A percentile compares a stretch with the other conserved stretches of the same genome.
Conservation (phyloP, 2,888 invertebrate species). For the Phaonia tiefii region DNA sequence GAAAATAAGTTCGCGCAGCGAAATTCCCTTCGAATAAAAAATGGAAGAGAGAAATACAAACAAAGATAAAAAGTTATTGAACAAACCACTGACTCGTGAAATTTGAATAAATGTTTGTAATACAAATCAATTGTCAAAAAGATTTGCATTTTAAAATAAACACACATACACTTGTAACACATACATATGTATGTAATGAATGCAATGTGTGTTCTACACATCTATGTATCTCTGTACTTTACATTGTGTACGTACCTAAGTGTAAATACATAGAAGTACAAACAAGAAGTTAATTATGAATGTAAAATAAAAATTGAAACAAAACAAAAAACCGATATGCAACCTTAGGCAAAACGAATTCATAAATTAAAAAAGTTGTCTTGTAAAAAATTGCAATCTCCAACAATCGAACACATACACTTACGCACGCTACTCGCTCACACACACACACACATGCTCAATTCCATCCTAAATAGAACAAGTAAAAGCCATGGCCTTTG, state of each 20-base stretch:
- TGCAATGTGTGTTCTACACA: background rate
- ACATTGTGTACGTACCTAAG: background rate
- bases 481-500: too few species aligned
- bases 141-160: slow-evolving; percentile 51
- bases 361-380: slow-evolving; percentile 17
- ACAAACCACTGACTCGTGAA: slow-evolving; percentile 3
- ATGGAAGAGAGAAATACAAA: background rate
- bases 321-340: background rate
- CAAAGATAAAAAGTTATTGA: background rate
- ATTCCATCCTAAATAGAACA: background rate
- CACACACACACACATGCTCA: background rate
- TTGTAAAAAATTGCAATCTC: background rate
- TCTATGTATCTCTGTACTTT: background rate
- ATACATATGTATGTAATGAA: background rate
- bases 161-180: slow-evolving; percentile 37
- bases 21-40: too few species aligned
- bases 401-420: slow-evolving; percentile 18
- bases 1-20: too few species aligned
- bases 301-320: slow-evolving; percentile 7
- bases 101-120: slow-evolving; percentile 19
- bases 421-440: background rate
- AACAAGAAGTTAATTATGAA: background rate
- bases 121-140: slow-evolving; percentile 57
- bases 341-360: slow-evolving; percentile 14
- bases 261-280: background rate